Evolutionary conservation across 2,113 vertebrate species (phyloP).

Genomic region (Thunnus thynnus): DNA sequence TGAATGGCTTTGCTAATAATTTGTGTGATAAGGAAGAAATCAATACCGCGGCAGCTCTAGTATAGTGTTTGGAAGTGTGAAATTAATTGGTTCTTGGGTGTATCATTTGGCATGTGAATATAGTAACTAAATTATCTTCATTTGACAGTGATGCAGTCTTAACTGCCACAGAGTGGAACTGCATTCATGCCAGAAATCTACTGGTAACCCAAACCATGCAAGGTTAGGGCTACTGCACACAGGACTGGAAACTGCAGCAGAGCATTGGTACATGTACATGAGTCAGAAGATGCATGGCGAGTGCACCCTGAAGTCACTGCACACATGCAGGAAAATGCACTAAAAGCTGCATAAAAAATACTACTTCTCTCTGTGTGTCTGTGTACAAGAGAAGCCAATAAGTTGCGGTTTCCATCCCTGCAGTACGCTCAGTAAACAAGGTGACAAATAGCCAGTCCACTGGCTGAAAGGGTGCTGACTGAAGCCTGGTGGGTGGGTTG

Average conservation of each 20-base stretch:
- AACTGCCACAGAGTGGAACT: conserved; percentile 35
- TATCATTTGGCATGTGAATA: not conserved
- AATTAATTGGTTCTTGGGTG: not conserved
- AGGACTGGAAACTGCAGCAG: conserved; percentile 67
- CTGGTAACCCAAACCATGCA: conserved; percentile 73
- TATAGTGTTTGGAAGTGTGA: not conserved
- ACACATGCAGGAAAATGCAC: not conserved
- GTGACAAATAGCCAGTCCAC: not conserved
- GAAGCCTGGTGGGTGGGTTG: conserved; percentile 31
- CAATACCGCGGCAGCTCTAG: not conserved
- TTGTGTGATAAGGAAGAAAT: no score
- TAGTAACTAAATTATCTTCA: not conserved
- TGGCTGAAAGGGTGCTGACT: conserved; percentile 25
- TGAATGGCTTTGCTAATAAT: no score
- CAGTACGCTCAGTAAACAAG: conserved; percentile 14
- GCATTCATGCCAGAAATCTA: conserved; percentile 55
- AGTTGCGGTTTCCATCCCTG: conserved; percentile 74
- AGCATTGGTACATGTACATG: conserved; percentile 2
- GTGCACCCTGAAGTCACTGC: not conserved
- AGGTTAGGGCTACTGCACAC: conserved; percentile 56
- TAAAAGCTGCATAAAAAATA: not conserved
- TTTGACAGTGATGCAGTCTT: not conserved
- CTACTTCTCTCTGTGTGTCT: not conserved
- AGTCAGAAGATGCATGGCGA: not conserved
- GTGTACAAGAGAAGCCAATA: not conserved